Conservation (phyloP, 2,797 vertebrate genomes). For the Sylvia borin region DNA sequence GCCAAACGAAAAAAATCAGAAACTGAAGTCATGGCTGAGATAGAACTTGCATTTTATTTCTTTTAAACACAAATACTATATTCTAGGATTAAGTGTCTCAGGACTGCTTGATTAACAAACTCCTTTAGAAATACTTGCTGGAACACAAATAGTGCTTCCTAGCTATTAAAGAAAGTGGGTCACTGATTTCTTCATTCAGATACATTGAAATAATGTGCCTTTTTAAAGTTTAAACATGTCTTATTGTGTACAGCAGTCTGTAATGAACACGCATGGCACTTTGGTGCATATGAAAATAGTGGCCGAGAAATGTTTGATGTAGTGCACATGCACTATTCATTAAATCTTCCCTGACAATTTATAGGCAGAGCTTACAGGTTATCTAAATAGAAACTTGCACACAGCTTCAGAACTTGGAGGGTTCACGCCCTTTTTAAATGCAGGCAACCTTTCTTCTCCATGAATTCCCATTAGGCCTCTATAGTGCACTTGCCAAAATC, state of each 20-base stretch:
- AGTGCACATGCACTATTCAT: neutral
- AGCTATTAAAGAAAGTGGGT: neutral
- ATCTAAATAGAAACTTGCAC: slow-evolving; percentile 24
- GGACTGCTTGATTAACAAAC: neutral
- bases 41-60: neutral
- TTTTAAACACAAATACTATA: neutral
- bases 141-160: neutral
- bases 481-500: slow-evolving; percentile 6
- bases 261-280: neutral
- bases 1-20: neutral
- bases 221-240: slow-evolving; percentile 29
- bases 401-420: neutral
- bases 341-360: slow-evolving; percentile 34
- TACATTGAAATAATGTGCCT: neutral
- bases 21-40: neutral
- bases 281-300: slow-evolving; percentile 48
- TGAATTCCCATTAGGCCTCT: neutral
- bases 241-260: neutral
- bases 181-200: neutral
- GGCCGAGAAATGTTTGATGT: slow-evolving; percentile 30
- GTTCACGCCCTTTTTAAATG: slow-evolving; percentile 33
- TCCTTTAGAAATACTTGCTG: neutral
- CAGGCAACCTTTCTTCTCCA: slow-evolving; percentile 1
- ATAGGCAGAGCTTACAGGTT: slow-evolving; percentile 20
- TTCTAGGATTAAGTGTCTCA: neutral